Base-by-base conservation (phyloP, 1,140 invertebrate genomes). In the Trachymyrmex cornetzi region DNA sequence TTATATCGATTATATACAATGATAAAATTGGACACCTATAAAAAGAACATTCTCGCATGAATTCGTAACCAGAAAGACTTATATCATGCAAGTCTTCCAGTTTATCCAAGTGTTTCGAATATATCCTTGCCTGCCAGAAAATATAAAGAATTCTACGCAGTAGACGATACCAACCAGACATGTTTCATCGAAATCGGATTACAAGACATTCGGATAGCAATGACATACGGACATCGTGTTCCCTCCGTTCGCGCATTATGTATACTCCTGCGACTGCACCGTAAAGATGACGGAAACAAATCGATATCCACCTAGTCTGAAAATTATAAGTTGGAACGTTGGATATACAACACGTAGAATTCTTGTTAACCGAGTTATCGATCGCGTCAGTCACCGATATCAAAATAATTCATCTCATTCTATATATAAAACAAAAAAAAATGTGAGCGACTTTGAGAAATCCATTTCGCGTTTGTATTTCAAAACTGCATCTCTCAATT, bases 171-270 rank as follows among this genome's bases (percentile, higher is more conserved):
- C 57, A 38, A 81, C 22, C 74, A 71, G 57, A 86, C 84, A 77
- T 79, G 84, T 88, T 77, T 86, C 75, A 79, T 88, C 63, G 74
- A 74, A 88, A 88, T 88, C 84, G 87, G 84, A 88, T 88, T 86
- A 88, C 66, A 57, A 74, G 67, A 80, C 34, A 30, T 77, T 85
- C 84, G 87, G 74, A 48, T 88, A 79, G 74, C 84, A 77, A 86
- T 79, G 87, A 88, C 74, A 71, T 61, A 64, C 66, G 30, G 16
- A 77, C 72, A 44, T 66, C 53, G 14, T 64, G 44, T 82, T 77
- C 74, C 79, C 74, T 61, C 38, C 38, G 38, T 34, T 64, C 38
- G 50, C 79, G 77, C 67, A 59, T 82, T 80, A 72, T 66, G 27
- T 55, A 69, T 63, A 69, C 24, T 69, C 30, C 34, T 14, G 59